phyloP scores from a whole-genome alignment of 2,888 invertebrate genomes.

The Parnassius mnemosyne region DNA sequence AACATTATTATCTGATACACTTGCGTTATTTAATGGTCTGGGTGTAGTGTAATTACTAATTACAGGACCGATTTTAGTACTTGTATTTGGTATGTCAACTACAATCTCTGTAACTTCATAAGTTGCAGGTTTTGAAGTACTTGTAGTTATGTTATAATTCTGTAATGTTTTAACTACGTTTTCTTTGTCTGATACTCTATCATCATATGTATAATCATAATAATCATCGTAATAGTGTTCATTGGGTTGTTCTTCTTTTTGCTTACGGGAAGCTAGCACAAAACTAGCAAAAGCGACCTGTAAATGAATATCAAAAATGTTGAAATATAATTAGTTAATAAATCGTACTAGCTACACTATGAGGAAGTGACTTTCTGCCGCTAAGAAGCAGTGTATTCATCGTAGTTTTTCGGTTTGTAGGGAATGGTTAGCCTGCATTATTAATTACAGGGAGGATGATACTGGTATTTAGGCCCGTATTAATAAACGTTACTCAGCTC shows the following conservation, averaged over 20 bases:
- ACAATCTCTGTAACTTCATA: constrained; percentile 63
- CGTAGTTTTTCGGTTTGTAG: too few species aligned
- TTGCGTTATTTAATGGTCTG: constrained; percentile 43
- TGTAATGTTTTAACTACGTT: background rate
- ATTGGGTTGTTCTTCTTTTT: constrained; percentile 2
- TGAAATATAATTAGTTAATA: too few species aligned
- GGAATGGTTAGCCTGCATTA: too few species aligned
- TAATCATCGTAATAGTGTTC: constrained; percentile 7
- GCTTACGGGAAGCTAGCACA: too few species aligned
- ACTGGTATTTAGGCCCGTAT: too few species aligned
- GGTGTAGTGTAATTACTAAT: constrained; percentile 41
- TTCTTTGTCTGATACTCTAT: constrained; percentile 3
- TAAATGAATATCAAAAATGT: too few species aligned
- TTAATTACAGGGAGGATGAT: too few species aligned
- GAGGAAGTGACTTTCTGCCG: too few species aligned
- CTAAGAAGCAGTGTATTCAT: too few species aligned
- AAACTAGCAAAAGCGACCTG: too few species aligned
- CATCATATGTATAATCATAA: constrained; percentile 19
- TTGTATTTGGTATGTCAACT: constrained; percentile 53
- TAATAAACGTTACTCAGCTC: too few species aligned
- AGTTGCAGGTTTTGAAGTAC: constrained; percentile 23
- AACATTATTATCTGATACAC: background rate
- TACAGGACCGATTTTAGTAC: constrained; percentile 40
- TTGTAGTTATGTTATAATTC: background rate
- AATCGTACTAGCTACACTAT: too few species aligned